Percentiles rank a stretch among this genome's conserved stretches.
These are phyloP conservation scores for Bovichtus diacanthus DNA, from an alignment of 2,797 vertebrate genomes.

Conservation along the genomic window DNA sequence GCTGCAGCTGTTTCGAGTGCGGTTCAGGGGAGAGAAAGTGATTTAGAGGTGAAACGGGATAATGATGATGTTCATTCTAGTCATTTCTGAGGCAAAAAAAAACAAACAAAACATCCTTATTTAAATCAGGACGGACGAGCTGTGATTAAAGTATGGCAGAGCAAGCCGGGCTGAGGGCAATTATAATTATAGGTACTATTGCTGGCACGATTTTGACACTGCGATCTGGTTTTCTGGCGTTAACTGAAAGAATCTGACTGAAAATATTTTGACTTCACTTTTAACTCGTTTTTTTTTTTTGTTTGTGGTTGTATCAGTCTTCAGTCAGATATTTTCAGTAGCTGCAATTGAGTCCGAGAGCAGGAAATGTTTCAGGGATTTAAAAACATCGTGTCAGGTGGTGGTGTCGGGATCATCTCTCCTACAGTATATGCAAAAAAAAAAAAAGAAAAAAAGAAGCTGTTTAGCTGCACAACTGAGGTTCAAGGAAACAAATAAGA, in stretches of 20 bases:
- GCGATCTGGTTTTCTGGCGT: slow-evolving; percentile 34
- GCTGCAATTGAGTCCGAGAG: no score
- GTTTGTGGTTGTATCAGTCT: background rate
- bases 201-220: slow-evolving; percentile 48
- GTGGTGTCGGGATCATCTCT: no score
- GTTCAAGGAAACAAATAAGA: no score
- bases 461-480: no score
- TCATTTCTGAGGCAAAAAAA: slow-evolving; percentile 69
- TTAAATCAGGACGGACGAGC: slow-evolving; percentile 63
- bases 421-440: no score
- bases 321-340: no score
- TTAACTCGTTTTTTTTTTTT: no score
- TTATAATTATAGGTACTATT: slow-evolving; percentile 66
- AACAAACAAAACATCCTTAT: slow-evolving; percentile 69
- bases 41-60: slow-evolving; percentile 73
- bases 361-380: no score
- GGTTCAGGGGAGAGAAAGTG: slow-evolving; percentile 68
- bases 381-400: no score
- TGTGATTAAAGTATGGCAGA: slow-evolving; percentile 69
- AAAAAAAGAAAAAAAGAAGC: no score
- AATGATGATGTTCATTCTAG: slow-evolving; percentile 72
- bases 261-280: background rate
- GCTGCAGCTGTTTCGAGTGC: slow-evolving; percentile 69
- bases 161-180: slow-evolving; percentile 46
- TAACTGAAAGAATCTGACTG: background rate